phyloP scores from a whole-genome alignment of 2,113 vertebrate species.

The Corythornis cristatus region DNA sequence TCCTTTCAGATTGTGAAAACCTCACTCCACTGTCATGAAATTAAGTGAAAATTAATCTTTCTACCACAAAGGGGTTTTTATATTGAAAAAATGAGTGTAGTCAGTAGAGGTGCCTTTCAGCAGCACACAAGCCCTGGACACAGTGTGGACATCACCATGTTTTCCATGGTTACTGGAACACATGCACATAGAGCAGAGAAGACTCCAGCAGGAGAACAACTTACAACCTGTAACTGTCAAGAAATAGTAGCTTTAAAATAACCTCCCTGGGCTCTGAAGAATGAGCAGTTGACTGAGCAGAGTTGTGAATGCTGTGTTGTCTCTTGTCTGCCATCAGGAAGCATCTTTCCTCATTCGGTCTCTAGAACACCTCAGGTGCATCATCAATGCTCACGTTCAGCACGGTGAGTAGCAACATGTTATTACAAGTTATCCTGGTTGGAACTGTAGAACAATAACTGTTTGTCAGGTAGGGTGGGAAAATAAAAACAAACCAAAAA shows the following conservation, averaged over 20 bases:
- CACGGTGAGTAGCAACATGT: conserved; percentile 79
- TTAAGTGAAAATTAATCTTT: not conserved
- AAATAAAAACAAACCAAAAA: not conserved
- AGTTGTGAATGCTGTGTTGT: not conserved
- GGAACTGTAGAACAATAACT: not conserved
- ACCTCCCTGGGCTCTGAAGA: not conserved
- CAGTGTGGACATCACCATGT: not conserved
- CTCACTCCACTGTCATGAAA: not conserved
- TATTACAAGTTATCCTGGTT: not conserved
- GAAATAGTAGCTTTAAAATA: not conserved
- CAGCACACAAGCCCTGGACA: not conserved
- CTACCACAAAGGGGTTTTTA: not conserved
- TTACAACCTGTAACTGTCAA: not conserved
- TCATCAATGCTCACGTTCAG: conserved; percentile 90
- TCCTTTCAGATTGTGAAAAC: not conserved
- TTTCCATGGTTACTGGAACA: not conserved
- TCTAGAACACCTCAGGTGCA: conserved; percentile 88
- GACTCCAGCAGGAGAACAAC: not conserved
- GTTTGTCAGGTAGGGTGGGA: too few relatives aligned
- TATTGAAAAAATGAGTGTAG: not conserved
- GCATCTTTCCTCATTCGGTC: conserved; percentile 82
- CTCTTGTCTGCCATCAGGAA: conserved; percentile 80
- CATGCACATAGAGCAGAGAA: not conserved
- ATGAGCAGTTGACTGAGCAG: not conserved
- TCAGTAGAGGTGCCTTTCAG: not conserved